phyloP scores from a whole-genome alignment of 2,888 invertebrate genomes.

The Deilephila porcellus region DNA sequence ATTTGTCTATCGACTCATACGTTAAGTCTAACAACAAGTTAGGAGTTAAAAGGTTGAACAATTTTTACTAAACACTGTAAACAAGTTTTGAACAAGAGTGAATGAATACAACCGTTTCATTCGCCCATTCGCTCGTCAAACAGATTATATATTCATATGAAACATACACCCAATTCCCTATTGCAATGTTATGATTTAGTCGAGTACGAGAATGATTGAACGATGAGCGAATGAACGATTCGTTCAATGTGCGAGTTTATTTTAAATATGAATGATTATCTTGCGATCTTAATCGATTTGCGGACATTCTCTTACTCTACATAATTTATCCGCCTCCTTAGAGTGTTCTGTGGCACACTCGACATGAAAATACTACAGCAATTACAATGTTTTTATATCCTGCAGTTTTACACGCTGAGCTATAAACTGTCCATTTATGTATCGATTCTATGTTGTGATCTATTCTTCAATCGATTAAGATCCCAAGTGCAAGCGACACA shows the following conservation, averaged over 20 bases:
- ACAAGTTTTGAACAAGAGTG: conserved; percentile 6
- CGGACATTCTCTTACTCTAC: neutral
- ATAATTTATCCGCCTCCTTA: too few relatives aligned
- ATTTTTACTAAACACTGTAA: neutral
- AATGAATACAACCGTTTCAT: conserved; percentile 30
- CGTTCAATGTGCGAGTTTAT: neutral
- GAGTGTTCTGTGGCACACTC: too few relatives aligned
- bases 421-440: neutral
- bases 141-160: conserved; percentile 37
- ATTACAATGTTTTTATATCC: too few relatives aligned
- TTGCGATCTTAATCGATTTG: conserved; percentile 24
- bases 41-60: neutral
- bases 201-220: conserved; percentile 38
- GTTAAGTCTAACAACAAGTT: neutral
- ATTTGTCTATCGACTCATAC: neutral
- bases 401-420: neutral
- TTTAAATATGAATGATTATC: conserved; percentile 2
- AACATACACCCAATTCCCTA: conserved; percentile 40
- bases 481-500: neutral
- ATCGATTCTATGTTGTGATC: neutral
- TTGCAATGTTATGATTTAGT: conserved; percentile 52
- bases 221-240: conserved; percentile 43
- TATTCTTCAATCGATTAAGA: neutral
- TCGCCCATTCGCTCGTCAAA: conserved; percentile 36
- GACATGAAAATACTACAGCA: too few relatives aligned